Percentiles rank a stretch among this genome's conserved stretches.
phyloP scores from a whole-genome alignment of 1,140 invertebrate genomes.

The Tetraneura akinire region DNA sequence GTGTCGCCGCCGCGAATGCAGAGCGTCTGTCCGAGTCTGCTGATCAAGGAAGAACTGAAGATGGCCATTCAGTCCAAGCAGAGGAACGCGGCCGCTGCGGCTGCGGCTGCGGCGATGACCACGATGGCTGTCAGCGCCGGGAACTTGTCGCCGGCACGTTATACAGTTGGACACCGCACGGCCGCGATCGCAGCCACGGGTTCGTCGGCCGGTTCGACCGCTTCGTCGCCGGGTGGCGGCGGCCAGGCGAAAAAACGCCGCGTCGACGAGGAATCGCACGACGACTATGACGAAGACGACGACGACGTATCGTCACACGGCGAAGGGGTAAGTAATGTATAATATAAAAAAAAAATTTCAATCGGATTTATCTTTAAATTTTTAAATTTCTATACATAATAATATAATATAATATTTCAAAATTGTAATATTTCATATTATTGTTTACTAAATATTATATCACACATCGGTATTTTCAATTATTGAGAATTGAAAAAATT shows the following conservation, averaged over 20 bases:
- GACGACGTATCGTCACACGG: conserved; percentile 54
- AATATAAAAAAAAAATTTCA: no score
- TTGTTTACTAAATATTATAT: no score
- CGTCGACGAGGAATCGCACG: conserved; percentile 61
- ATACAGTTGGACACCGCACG: background rate
- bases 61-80: conserved; percentile 67
- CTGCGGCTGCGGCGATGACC: background rate
- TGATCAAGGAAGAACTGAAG: conserved; percentile 89
- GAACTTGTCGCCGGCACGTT: no score
- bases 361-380: no score
- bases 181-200: background rate
- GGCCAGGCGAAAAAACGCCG: conserved; percentile 56
- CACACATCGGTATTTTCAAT: no score
- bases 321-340: conserved; percentile 31
- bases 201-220: background rate
- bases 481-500: no score
- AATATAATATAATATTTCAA: no score
- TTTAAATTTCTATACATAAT: no score
- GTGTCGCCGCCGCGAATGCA: conserved; percentile 67
- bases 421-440: no score
- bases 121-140: background rate
- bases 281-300: conserved; percentile 52
- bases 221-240: conserved; percentile 11
- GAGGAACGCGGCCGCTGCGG: background rate
- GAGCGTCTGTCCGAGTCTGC: conserved; percentile 77